Percentiles rank a stretch among this genome's conserved stretches.
Conservation (phyloP, 2,888 invertebrate genomes). For the Athalia rosae region DNA sequence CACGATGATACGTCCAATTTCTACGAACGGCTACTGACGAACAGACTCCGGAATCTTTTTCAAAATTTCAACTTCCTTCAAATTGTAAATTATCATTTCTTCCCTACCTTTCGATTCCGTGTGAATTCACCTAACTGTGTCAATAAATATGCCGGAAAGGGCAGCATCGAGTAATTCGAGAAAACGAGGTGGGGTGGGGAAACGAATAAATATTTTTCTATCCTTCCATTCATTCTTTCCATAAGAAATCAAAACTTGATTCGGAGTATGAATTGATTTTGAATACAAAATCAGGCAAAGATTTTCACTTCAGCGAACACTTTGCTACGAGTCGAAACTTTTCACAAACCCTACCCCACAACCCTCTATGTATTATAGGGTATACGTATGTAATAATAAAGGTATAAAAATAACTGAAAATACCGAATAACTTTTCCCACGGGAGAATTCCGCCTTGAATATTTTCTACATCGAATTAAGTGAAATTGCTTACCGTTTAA, state of each 20-base stretch:
- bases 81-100: too few species aligned
- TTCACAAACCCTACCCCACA: not conserved
- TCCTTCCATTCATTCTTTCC: not conserved
- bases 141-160: not conserved
- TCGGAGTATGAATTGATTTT: slow-evolving; percentile 23
- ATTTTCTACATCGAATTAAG: not conserved
- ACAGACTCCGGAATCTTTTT: too few species aligned
- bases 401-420: not conserved
- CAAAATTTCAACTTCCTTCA: too few species aligned
- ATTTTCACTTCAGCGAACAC: slow-evolving; percentile 6
- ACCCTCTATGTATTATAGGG: too few species aligned
- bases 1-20: too few species aligned
- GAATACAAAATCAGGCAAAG: slow-evolving; percentile 27
- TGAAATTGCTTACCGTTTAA: too few species aligned
- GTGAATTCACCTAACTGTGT: not conserved
- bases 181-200: not conserved
- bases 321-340: not conserved
- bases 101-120: too few species aligned
- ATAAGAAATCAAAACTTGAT: slow-evolving; percentile 29
- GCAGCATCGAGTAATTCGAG: not conserved
- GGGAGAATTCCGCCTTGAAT: not conserved
- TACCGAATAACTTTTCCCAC: not conserved
- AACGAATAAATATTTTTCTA: slow-evolving; percentile 24
- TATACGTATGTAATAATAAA: too few species aligned
- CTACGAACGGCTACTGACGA: too few species aligned